Conservation (phyloP, 1,140 invertebrate genomes). For the Rhyacophila brunnea region DNA sequence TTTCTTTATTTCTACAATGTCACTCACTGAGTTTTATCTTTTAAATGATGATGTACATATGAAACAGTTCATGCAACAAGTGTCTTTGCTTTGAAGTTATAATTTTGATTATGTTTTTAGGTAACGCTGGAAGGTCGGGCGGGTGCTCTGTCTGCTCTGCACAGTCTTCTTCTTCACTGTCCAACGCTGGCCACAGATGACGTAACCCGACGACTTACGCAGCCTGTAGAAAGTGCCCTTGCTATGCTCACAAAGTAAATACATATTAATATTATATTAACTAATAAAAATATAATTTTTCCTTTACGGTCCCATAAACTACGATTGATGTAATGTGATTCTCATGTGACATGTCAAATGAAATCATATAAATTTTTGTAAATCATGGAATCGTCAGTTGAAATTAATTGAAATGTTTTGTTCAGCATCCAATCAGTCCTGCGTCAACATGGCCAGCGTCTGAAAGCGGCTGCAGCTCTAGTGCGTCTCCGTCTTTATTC, state of each 20-base stretch:
- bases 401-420: too few relatives aligned
- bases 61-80: too few relatives aligned
- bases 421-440: constrained; percentile 77
- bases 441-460: constrained; percentile 88
- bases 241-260: constrained; percentile 91
- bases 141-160: constrained; percentile 92
- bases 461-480: constrained; percentile 92
- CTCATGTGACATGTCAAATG: background rate
- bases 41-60: too few relatives aligned
- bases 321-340: background rate
- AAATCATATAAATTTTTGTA: background rate
- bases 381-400: too few relatives aligned
- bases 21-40: too few relatives aligned
- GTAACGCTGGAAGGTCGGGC: constrained; percentile 94
- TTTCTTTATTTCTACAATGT: too few relatives aligned
- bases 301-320: too few relatives aligned
- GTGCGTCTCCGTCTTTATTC: constrained; percentile 88
- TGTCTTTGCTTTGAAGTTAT: too few relatives aligned
- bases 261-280: constrained; percentile 4
- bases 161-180: constrained; percentile 90
- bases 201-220: constrained; percentile 79
- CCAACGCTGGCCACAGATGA: constrained; percentile 90
- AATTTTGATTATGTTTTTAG: constrained; percentile 33
- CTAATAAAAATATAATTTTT: too few relatives aligned
- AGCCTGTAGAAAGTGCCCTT: constrained; percentile 90